Evolutionary conservation across 2,113 vertebrate genomes (phyloP), one percentile per base, ranked within the genome.

Genomic region (Oenanthe melanoleuca): DNA sequence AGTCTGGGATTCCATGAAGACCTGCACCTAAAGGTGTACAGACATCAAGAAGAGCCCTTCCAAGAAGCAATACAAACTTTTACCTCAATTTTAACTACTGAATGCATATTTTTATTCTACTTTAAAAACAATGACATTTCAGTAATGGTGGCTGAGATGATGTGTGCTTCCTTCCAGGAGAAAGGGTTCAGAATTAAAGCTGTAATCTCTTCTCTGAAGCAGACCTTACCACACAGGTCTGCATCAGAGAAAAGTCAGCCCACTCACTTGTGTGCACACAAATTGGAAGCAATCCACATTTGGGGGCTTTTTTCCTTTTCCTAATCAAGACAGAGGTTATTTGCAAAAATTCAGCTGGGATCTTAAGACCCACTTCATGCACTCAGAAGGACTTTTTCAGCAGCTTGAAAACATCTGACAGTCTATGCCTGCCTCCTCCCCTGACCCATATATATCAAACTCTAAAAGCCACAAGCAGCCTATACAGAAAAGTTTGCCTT

Each of bases 381-480:
- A 12, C 38, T 79, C 77, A 86, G 69, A 78, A 92, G 38, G 34
- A 50, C 57, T 67, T 88, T 61, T 91, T 42, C 71, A 91, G 71
- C 79, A 88, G 74, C 74, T 49, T 70, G 44, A 84, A 87, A 82
- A 65, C 28, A 70, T 59, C 55, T 42, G 75, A 29, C n/a, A 82
- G 57, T 12, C 71, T 50, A 20, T 8, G 57, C 38, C 63, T 63
- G 42, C 66, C 94, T 93, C 81, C 44, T 91, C 63, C 67, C 73
- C 71, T 86, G 89, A 91, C 92, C 92, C 74, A 65, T 38, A 88
- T 88, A 92, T 60, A 92, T 88, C 84, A 79, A 88, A 24, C 37
- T 45, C 28, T 44, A 82, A 88, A 92, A 95, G 81, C 74, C 25
- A 66, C 74, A 75, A 88, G 77, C 2, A 0, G 69, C 57, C 84